Base-by-base conservation (phyloP, 1,140 invertebrate species). In the Pollicipes pollicipes region DNA sequence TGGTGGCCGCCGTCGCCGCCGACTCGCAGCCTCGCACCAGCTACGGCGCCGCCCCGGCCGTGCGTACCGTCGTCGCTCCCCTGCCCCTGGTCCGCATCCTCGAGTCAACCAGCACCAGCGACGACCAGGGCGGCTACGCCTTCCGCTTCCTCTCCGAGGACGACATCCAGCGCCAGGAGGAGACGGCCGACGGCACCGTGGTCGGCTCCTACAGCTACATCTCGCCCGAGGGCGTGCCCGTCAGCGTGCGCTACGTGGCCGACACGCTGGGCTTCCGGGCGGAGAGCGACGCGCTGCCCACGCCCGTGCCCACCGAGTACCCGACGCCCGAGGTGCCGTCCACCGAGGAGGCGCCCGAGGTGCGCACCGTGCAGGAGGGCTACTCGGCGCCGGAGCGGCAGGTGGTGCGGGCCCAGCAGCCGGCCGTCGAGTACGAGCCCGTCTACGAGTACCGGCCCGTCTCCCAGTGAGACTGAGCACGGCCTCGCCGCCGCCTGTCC, bases 201-300 rank as follows among this genome's bases (percentile, higher is more conserved):
- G 83, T 83, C 58, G 87, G 87, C 37, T 84, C 84, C 67, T 88
- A 88, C 77, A 71, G 67, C 64, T 88, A 88, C 76, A 81, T 88
- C 32, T 87, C 89, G 76, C 83, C 83, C 13, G 82, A 87, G 76
- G 87, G 87, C 1, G 77, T 85, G 37, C 76, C 87, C 6, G 86
- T 88, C 76, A 82, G 80, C 27, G 79, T 84, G 21, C 80, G 69
- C 30, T 73, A 87, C 77, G 80, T 84, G 45, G 81, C 85, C n/a
- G 86, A 87, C 71, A 30, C 70, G 27, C 30, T 71, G 24, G 73
- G 70, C 17, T 73, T 71, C 72, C 35, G 71, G 4, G 58, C 70
- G 10, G 69, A 73, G 72, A 73, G 72, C 45, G 72, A 73, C 67
- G 72, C 72, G 68, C 70, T 73, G 26, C 72, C 72, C 13, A 58